Percentiles rank a stretch among this genome's conserved stretches.
phyloP scores from a whole-genome alignment of 2,113 vertebrate species.

The Tichodroma muraria region DNA sequence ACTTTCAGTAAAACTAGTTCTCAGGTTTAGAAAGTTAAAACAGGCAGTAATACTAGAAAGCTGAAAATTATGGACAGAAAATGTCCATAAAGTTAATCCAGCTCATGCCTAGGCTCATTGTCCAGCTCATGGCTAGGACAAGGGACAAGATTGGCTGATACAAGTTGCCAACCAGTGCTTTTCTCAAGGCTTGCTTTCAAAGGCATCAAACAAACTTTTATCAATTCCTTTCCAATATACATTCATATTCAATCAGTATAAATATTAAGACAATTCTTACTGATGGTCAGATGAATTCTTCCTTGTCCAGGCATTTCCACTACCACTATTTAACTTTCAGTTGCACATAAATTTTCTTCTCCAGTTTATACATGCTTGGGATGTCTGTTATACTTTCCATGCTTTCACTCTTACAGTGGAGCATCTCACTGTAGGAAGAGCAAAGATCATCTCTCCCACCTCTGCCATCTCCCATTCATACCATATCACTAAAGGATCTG shows the following conservation, averaged over 20 bases:
- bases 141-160: background rate
- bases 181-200: background rate
- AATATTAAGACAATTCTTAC: background rate
- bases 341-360: background rate
- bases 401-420: background rate
- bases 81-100: background rate
- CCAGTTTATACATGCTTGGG: background rate
- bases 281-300: background rate
- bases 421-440: background rate
- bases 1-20: background rate
- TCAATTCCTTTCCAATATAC: background rate
- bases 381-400: background rate
- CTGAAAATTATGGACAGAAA: background rate
- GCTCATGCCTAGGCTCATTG: background rate
- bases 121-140: background rate
- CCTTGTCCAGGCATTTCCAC: background rate
- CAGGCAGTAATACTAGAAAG: background rate
- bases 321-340: background rate
- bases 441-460: background rate
- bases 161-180: background rate
- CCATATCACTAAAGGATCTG: background rate
- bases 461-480: background rate
- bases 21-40: background rate
- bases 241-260: background rate
- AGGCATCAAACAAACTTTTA: background rate